These are phyloP conservation scores for Sphaeramia orbicularis DNA, from an alignment of 2,797 vertebrate genomes.

Conservation along the genomic window DNA sequence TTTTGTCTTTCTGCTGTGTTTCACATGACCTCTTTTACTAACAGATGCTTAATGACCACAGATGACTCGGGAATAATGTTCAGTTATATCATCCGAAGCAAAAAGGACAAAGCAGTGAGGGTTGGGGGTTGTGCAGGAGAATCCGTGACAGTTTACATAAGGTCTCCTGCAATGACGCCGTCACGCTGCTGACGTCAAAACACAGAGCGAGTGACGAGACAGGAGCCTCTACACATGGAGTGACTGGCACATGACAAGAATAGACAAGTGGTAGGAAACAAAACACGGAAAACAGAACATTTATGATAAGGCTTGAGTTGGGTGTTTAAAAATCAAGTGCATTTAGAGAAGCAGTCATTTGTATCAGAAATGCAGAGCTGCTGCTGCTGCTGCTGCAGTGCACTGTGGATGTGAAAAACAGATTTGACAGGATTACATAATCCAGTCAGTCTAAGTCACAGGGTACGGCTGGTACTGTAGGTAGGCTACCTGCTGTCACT, in stretches of 20 bases:
- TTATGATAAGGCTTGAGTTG: conserved; percentile 1
- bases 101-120: conserved; percentile 12
- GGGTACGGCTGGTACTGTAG: conserved; percentile 46
- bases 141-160: conserved; percentile 67
- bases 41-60: conserved; percentile 50
- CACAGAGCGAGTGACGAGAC: conserved; percentile 15
- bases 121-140: conserved; percentile 36
- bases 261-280: conserved; percentile 6
- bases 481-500: conserved; percentile 56
- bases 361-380: conserved; percentile 50
- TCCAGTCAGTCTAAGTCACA: conserved; percentile 62
- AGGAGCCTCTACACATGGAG: neutral
- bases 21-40: conserved; percentile 35
- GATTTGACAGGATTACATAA: conserved; percentile 82
- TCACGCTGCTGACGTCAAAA: conserved; percentile 66
- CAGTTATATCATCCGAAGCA: conserved; percentile 65
- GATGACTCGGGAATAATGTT: conserved; percentile 48
- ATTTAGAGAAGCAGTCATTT: conserved; percentile 49
- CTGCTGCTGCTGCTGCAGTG: conserved; percentile 55
- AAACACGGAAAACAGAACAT: neutral
- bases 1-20: conserved; percentile 22
- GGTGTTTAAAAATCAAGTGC: conserved; percentile 33
- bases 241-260: neutral
- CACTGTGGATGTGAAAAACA: conserved; percentile 58
- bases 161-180: conserved; percentile 46